Conservation (phyloP, 2,888 invertebrate species). For the Watsonalla binaria region DNA sequence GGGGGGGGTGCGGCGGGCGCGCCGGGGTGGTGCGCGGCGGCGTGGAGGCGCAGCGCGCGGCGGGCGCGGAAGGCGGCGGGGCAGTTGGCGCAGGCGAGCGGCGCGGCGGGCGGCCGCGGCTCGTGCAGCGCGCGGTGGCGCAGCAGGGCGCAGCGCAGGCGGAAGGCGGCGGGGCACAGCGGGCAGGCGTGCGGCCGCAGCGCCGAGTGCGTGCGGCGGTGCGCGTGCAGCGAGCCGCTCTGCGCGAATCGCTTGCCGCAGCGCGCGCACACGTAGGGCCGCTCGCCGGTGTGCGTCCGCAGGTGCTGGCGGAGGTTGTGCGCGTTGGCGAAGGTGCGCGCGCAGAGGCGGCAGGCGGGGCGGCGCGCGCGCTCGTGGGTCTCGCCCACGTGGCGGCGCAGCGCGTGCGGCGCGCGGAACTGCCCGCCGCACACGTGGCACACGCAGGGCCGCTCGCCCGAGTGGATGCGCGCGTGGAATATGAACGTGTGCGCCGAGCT, state of each 20-base stretch:
- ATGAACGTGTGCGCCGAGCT: slow-evolving; percentile 81
- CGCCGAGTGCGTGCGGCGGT: slow-evolving; percentile 62
- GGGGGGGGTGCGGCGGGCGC: slow-evolving; percentile 63
- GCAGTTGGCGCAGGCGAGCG: slow-evolving; percentile 60
- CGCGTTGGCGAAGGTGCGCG: slow-evolving; percentile 45
- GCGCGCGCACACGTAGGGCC: slow-evolving; percentile 77
- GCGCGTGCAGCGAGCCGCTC: slow-evolving; percentile 78
- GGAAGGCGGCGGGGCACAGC: slow-evolving; percentile 46
- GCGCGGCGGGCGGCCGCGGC: slow-evolving; percentile 64
- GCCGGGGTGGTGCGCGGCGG: slow-evolving; percentile 59
- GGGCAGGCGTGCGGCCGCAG: slow-evolving; percentile 65
- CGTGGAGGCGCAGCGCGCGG: slow-evolving; percentile 79
- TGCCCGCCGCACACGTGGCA: slow-evolving; percentile 83
- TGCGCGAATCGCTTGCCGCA: slow-evolving; percentile 79
- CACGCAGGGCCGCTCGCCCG: slow-evolving; percentile 82
- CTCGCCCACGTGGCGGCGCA: slow-evolving; percentile 80
- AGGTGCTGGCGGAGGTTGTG: slow-evolving; percentile 46
- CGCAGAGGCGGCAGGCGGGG: not conserved
- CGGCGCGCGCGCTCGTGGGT: slow-evolving; percentile 81
- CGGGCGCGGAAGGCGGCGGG: slow-evolving; percentile 74
- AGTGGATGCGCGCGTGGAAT: slow-evolving; percentile 81
- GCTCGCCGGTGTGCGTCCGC: slow-evolving; percentile 80
- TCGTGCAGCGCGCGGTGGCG: slow-evolving; percentile 70
- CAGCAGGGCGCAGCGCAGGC: not conserved
- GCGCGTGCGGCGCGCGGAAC: slow-evolving; percentile 81